Conservation (phyloP, 1,140 invertebrate genomes). For the Drosophila pandora region DNA sequence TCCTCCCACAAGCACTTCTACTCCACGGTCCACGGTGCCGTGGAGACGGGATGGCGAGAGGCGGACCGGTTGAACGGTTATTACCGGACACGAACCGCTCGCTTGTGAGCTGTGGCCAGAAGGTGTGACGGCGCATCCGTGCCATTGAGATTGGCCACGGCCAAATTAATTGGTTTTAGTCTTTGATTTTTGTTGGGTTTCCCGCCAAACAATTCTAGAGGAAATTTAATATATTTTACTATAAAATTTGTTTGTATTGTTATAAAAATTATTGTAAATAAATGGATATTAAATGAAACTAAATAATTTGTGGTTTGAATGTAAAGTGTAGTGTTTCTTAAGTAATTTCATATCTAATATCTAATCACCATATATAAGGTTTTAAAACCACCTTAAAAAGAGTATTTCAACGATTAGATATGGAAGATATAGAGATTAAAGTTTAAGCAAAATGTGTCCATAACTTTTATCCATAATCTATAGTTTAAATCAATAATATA, state of each 20-base stretch:
- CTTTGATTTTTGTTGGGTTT: no score
- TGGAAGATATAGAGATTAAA: background rate
- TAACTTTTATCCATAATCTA: no score
- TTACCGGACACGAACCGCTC: conserved; percentile 49
- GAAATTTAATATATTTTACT: no score
- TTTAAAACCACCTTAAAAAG: background rate
- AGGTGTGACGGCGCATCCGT: background rate
- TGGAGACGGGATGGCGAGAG: conserved; percentile 91
- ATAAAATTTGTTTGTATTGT: background rate
- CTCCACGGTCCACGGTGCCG: conserved; percentile 92
- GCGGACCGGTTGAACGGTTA: conserved; percentile 85
- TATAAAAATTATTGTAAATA: background rate
- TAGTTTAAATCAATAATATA: no score
- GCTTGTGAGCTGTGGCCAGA: conserved; percentile 25
- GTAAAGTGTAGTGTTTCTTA: no score
- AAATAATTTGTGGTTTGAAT: no score
- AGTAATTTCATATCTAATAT: background rate
- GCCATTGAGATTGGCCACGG: background rate
- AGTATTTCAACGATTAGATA: conserved; percentile 6
- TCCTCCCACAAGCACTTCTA: conserved; percentile 88
- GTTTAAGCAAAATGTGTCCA: no score
- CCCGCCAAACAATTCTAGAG: no score
- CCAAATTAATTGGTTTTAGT: background rate
- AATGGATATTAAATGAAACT: background rate
- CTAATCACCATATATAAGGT: background rate